Evolutionary conservation across 2,888 invertebrate genomes (phyloP).

Genomic region (Exephanes ischioxanthus): DNA sequence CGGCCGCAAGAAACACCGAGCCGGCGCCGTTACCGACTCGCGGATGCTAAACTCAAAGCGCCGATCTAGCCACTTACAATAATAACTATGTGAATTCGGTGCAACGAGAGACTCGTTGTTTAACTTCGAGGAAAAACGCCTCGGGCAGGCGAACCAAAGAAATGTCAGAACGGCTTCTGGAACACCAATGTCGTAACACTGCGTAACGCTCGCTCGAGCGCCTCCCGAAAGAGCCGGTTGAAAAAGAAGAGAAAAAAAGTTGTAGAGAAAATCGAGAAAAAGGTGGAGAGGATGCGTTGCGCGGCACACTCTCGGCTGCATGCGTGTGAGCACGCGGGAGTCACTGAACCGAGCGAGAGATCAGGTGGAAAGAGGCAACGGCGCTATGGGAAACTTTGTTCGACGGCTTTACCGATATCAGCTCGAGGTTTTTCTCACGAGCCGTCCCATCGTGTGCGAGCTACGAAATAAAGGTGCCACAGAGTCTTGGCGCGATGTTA

Average conservation of each 20-base stretch:
- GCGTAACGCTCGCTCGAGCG: neutral
- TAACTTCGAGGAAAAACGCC: neutral
- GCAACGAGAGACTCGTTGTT: slow-evolving; percentile 14
- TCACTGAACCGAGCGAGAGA: slow-evolving; percentile 55
- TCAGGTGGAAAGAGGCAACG: slow-evolving; percentile 45
- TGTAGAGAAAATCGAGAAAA: slow-evolving; percentile 15
- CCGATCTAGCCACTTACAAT: slow-evolving; percentile 48
- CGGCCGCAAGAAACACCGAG: neutral
- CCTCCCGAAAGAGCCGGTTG: neutral
- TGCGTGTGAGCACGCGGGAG: slow-evolving; percentile 23
- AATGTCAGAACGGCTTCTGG: no score
- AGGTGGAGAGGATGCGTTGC: slow-evolving; percentile 29
- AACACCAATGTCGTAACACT: slow-evolving; percentile 24
- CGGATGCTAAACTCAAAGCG: slow-evolving; percentile 8
- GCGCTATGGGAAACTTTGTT: slow-evolving; percentile 12
- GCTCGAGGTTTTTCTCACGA: slow-evolving; percentile 19
- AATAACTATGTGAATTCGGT: slow-evolving; percentile 72
- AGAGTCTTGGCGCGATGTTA: slow-evolving; percentile 25
- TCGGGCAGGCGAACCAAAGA: slow-evolving; percentile 4
- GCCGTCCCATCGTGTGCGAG: slow-evolving; percentile 13
- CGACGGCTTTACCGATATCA: slow-evolving; percentile 28
- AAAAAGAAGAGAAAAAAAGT: neutral
- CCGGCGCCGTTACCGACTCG: neutral
- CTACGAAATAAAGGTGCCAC: slow-evolving; percentile 35
- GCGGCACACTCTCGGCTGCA: slow-evolving; percentile 3